Evolutionary conservation across 2,113 vertebrate genomes (phyloP), one percentile per base, ranked within the genome.

Genomic region (Amblyopsis rosae): DNA sequence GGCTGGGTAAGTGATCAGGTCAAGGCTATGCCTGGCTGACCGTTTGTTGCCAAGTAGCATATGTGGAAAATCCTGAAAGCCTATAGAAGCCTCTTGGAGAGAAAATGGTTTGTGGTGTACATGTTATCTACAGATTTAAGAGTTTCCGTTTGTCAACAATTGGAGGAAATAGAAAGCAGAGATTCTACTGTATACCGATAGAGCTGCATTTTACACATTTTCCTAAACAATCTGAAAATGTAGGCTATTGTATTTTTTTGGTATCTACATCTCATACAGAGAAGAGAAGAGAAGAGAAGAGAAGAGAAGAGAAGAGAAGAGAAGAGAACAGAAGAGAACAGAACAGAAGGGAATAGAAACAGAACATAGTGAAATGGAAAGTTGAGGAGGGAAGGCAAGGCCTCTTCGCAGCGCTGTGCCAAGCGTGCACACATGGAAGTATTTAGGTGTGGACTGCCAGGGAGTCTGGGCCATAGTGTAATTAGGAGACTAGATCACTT

Each of bases 401-500:
- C 65, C 82, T 83, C 77, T 70, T 62, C 65, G 59, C 60, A 66
- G 64, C 50, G 59, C 66, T 32, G 70, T 73, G 79, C 82, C 80
- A 76, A 80, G 65, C 59, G 71, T 49, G 13, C 68, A 85, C 90
- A 90, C 68, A 85, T 88, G 87, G 83, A 89, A 81, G 80, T 75
- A 73, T 85, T 91, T 85, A 88, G 57, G 41, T 54, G 79, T 13
- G 75, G 61, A 82, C 73, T 82, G 85, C 77, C 84, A 77, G 61
- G 59, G 76, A 85, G 83, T 88, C 88, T 86, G 78, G 81, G 75
- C 71, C 62, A 62, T 6, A 33, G 83, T 26, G 45, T 86, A 87
- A 90, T 90, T 79, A 87, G 61, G 78, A 70, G 84, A 90, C 90
- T 66, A 85, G 77, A 89, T 87, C 82, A 84, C 81, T 81, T 85